These are phyloP conservation scores for Helogale parvula DNA, from an alignment of 2,113 vertebrate genomes.

Conservation along the genomic window DNA sequence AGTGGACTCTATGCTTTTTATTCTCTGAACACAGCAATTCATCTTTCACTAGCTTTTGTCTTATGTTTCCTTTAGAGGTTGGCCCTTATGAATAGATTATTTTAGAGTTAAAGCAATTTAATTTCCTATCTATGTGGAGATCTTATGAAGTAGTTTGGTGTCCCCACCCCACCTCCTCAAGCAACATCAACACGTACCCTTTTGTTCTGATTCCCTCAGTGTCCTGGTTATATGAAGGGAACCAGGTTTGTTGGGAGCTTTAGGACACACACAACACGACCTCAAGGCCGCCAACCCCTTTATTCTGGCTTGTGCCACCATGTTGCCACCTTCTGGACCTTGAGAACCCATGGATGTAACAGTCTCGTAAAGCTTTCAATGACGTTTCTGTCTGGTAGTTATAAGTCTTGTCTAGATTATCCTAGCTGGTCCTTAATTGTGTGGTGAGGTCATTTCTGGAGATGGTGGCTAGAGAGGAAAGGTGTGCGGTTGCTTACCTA, in stretches of 20 bases:
- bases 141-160: not conserved
- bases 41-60: not conserved
- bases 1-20: rapidly evolving
- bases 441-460: not conserved
- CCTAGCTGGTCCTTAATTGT: not conserved
- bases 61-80: not conserved
- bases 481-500: not conserved
- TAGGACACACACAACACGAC: rapidly evolving
- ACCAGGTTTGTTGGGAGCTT: not conserved
- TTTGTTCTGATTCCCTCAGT: not conserved
- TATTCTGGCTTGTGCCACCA: not conserved
- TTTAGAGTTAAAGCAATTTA: not conserved
- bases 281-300: rapidly evolving
- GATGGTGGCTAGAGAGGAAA: not conserved
- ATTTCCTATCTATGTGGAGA: not conserved
- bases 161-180: too few relatives aligned
- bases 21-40: too few relatives aligned
- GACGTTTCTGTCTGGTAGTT: not conserved
- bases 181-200: not conserved
- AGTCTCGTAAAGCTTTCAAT: not conserved
- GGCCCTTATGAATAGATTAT: not conserved
- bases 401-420: not conserved
- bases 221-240: not conserved
- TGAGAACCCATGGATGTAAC: not conserved
- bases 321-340: not conserved